Evolutionary conservation across 2,113 vertebrate species (phyloP), one percentile per base, ranked within the genome.

Genomic region (Aegotheles bennettii): DNA sequence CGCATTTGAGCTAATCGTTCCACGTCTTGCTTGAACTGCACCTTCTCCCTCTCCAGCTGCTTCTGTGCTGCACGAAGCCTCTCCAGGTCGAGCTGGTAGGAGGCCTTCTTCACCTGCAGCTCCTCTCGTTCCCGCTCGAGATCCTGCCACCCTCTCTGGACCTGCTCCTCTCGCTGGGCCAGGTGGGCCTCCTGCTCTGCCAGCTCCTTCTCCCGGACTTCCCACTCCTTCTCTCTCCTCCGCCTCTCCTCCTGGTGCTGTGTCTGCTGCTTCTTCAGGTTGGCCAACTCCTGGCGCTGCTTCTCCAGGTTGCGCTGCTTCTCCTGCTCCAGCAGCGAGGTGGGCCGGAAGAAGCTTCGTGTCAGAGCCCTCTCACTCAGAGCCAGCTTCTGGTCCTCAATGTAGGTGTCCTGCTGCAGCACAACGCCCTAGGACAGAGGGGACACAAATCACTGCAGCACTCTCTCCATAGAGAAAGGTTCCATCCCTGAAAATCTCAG

Each of bases 241-340:
- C 97, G 96, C 84, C 97, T 98, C 96, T 99, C 99, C 95, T 99
- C 99, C 75, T 98, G 98, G 87, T 99, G 98, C 93, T 99, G 98
- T 0, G 98, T 96, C 97, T 99, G 99, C 94, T 99, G 99, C 89
- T 98, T 98, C 97, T 99, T 99, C 83, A 99, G 98, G 82, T 99
- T 98, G n/a, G 99, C 98, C 90, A 99, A 51, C 84, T 99, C 99
- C 97, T 99, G 99, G 40, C 99, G 98, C 96, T 99, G 99, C 96
- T 99, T 99, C 97, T 99, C 99, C 97, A 99, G 97, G 97, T 98
- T 99, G 83, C 99, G 99, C 97, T 99, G 99, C 98, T 99, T 99
- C 98, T 99, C 99, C 97, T 99, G 99, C 92, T 99, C 99, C 6
- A 99, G 97, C 92, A 99, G 98, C 0, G 99, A 99, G 87, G 97